Conservation (phyloP, 2,797 vertebrate genomes). For the Euthynnus affinis region DNA sequence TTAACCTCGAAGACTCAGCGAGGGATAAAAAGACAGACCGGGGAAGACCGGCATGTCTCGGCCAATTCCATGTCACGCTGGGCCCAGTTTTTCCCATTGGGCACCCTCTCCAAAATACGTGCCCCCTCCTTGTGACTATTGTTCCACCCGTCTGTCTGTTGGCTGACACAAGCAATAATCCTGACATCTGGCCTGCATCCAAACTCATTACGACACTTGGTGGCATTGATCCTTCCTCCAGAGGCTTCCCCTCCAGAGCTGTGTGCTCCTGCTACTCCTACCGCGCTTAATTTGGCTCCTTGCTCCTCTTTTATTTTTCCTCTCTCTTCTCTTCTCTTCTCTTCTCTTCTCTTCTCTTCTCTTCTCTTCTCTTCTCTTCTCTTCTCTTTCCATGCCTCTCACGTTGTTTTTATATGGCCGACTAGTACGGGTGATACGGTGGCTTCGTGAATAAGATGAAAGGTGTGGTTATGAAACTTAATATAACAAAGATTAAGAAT, state of each 20-base stretch:
- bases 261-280: conserved; percentile 48
- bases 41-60: conserved; percentile 56
- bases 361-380: conserved; percentile 42
- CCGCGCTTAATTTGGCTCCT: conserved; percentile 67
- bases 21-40: conserved; percentile 29
- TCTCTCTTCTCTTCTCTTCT: conserved; percentile 37
- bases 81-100: conserved; percentile 72
- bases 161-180: conserved; percentile 85
- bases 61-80: conserved; percentile 61
- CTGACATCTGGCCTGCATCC: conserved; percentile 82
- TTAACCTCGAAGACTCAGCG: conserved; percentile 22
- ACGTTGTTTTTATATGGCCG: conserved; percentile 30
- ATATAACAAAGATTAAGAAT: conserved; percentile 49
- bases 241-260: conserved; percentile 79
- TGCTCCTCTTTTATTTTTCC: too few relatives aligned
- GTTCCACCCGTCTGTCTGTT: conserved; percentile 81
- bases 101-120: conserved; percentile 74
- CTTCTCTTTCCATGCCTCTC: conserved; percentile 40
- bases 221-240: conserved; percentile 82
- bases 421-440: conserved; percentile 12
- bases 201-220: conserved; percentile 83
- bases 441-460: conserved; percentile 40
- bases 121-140: conserved; percentile 78
- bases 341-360: conserved; percentile 44
- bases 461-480: conserved; percentile 51